Evolutionary conservation across 1,140 invertebrate species (phyloP), one percentile per base, ranked within the genome.

Genomic region (Diuraphis noxia): DNA sequence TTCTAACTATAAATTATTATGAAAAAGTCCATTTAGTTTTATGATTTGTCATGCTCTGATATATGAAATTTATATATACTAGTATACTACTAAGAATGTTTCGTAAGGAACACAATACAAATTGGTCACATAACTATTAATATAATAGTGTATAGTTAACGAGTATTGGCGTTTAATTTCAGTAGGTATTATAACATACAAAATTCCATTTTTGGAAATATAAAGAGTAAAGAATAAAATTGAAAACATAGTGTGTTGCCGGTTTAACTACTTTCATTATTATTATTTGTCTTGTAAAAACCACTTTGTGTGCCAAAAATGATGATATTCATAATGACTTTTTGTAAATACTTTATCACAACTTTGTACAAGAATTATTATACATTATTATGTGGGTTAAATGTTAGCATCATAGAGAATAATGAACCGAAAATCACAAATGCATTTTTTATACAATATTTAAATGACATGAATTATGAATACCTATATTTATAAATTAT

Each of bases 11-110:
- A n/a, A 84, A 84, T 34, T 30, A 23, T 84, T 84, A 84, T 36
- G 40, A 84, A 43, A 84, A 84, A 41, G 25, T 43, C 38, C 13
- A 43, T 84, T 84, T 84, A 43, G 13, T 49, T 85, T 85, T 85
- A 34, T 85, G 84, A 85, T 85, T 85, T 85, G 43, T 85, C 84
- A 85, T 85, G 84, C n/a, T 85, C 19, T 85, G n/a, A 36, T 36
- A 85, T 85, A 25, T 85, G 84, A 85, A 49, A 85, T 85, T 46
- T 43, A 85, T 46, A 85, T n/a, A n/a, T n/a, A n/a, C n/a, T n/a
- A n/a, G n/a, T n/a, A n/a, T 85, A 21, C 41, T 23, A 49, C 43
- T 49, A 10, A 46, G 43, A 46, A 85, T 38, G n/a, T 85, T 85
- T 85, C 43, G n/a, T 36, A 85, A 85, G 43, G 21, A n/a, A 23